phyloP scores from a whole-genome alignment of 2,797 vertebrate genomes.

The Acropternis orthonyx region DNA sequence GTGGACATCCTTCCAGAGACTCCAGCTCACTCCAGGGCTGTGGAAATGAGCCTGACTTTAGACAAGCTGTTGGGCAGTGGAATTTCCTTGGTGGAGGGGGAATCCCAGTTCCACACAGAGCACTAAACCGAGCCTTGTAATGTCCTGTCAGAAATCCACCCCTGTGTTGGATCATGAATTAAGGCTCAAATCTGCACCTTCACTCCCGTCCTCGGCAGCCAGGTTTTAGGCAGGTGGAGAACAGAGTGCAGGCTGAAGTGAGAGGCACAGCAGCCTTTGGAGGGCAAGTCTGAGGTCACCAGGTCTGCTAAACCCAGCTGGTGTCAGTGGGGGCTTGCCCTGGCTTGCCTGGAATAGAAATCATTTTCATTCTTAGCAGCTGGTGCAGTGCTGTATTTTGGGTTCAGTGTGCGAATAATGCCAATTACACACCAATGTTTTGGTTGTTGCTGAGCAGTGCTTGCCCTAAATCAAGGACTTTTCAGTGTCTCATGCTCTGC shows the following conservation, averaged over 20 bases:
- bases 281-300: not conserved
- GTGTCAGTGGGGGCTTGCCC: not conserved
- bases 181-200: not conserved
- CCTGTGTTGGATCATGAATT: not conserved
- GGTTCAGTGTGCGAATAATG: not conserved
- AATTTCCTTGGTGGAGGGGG: not conserved
- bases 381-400: not conserved
- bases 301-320: not conserved
- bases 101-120: not conserved
- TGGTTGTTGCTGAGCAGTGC: not conserved
- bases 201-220: not conserved
- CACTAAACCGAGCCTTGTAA: fast-evolving
- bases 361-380: not conserved
- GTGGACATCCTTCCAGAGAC: not conserved
- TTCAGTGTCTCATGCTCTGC: too few relatives aligned
- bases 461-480: not conserved
- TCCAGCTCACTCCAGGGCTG: not conserved
- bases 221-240: not conserved
- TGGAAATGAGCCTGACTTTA: not conserved
- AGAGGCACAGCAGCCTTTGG: not conserved
- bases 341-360: not conserved
- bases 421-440: not conserved
- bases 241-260: not conserved
- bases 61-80: not conserved
- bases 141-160: not conserved